Percentiles rank a stretch among this genome's conserved stretches.
phyloP scores from a whole-genome alignment of 2,113 vertebrate genomes.

The Pollachius pollachius region DNA sequence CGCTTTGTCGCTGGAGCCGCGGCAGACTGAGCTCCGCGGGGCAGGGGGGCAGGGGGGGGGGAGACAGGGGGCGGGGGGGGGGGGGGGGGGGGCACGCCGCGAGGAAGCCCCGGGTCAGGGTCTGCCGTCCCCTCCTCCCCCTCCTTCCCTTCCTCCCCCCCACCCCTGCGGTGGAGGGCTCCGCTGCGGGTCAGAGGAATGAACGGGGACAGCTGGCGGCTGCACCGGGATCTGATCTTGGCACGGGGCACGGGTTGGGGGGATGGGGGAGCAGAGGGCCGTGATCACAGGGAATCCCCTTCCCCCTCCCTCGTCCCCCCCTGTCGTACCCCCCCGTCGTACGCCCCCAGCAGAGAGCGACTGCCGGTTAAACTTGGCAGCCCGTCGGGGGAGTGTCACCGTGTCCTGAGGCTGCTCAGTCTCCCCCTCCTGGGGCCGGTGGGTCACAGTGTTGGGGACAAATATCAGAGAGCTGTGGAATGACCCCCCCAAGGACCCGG shows the following conservation, averaged over 20 bases:
- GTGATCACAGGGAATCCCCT: constrained; percentile 73
- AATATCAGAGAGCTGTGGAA: constrained; percentile 2
- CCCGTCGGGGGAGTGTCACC: constrained; percentile 67
- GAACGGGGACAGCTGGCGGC: constrained; percentile 73
- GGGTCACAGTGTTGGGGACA: constrained; percentile 54
- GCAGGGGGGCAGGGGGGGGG: not conserved
- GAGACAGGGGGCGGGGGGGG: not conserved
- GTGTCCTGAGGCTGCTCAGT: constrained; percentile 62
- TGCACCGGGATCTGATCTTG: constrained; percentile 62
- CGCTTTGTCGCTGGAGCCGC: constrained; percentile 44
- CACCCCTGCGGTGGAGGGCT: constrained; percentile 47
- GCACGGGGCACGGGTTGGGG: constrained; percentile 44
- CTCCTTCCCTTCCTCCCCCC: too few species aligned
- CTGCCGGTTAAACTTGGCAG: constrained; percentile 64
- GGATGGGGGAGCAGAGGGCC: constrained; percentile 49
- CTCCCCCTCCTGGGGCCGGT: constrained; percentile 42
- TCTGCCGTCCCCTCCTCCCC: constrained; percentile 12
- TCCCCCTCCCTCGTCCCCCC: constrained; percentile 56
- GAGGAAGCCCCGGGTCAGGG: constrained; percentile 31
- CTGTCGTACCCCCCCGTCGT: constrained; percentile 53
- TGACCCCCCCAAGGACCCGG: too few species aligned
- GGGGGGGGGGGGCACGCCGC: not conserved
- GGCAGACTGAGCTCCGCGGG: constrained; percentile 35
- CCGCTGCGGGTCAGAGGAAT: constrained; percentile 71
- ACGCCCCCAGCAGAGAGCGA: constrained; percentile 40